phyloP scores from a whole-genome alignment of 2,888 invertebrate species.

The Orgyia antiqua region DNA sequence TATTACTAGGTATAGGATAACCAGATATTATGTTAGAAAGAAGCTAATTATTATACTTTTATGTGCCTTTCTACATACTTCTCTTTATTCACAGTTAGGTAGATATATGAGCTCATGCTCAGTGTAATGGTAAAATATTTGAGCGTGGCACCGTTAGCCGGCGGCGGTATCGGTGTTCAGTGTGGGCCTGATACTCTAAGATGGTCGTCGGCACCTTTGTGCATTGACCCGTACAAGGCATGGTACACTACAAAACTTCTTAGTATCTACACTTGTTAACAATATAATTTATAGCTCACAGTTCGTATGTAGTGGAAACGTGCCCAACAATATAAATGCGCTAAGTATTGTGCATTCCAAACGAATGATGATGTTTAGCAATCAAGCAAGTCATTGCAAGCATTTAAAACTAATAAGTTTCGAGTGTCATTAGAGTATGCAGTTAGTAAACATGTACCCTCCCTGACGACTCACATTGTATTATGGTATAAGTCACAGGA shows the following conservation, averaged over 20 bases:
- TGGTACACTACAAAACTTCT: conserved; percentile 49
- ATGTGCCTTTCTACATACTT: too few species aligned
- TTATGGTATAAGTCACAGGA: conserved; percentile 49
- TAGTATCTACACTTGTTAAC: conserved; percentile 40
- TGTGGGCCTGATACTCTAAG: conserved; percentile 34
- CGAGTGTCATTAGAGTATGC: conserved; percentile 47
- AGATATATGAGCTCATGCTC: conserved; percentile 16
- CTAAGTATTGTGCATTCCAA: conserved; percentile 4
- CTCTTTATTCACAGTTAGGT: conserved; percentile 28
- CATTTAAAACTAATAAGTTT: conserved; percentile 40
- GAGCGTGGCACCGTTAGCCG: conserved; percentile 54
- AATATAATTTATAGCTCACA: conserved; percentile 28
- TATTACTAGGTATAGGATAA: too few species aligned
- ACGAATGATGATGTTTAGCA: conserved; percentile 15
- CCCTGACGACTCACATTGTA: conserved; percentile 47
- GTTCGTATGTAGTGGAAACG: conserved; percentile 7
- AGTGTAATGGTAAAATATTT: conserved; percentile 50
- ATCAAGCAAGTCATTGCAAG: conserved; percentile 22
- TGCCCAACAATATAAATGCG: conserved; percentile 1
- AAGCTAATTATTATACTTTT: too few species aligned
- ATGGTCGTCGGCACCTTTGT: conserved; percentile 62
- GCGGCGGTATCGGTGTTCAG: conserved; percentile 22
- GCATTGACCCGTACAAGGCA: conserved; percentile 67
- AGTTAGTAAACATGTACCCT: conserved; percentile 54
- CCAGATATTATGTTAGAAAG: too few species aligned